Evolutionary conservation across 1,140 invertebrate species (phyloP), one percentile per base, ranked within the genome.

Genomic region (Pseudomyrmex cubaensis): DNA sequence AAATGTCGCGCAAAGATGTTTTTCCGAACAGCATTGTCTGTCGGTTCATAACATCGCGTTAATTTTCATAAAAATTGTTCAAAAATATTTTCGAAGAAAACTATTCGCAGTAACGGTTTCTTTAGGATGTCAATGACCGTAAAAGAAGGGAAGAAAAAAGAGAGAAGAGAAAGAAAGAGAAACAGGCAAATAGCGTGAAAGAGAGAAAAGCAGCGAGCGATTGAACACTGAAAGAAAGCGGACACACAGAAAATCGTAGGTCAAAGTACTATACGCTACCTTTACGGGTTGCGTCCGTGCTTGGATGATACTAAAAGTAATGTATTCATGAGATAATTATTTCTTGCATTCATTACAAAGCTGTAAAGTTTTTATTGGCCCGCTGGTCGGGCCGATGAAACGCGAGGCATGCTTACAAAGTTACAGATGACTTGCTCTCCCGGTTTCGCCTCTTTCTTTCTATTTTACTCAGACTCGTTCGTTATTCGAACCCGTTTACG

Each of bases 301-400:
- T 91, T 86, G 89, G 87, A 66, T 83, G 90, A 90, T 90, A 92
- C 85, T 92, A 93, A 93, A 93, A 92, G 86, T 93, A 93, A 93
- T 93, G 91, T 93, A 93, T 93, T 93, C 92, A 93, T 93, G 92
- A 93, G 92, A 93, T 93, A 93, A 93, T 93, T 93, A 93, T 93
- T 93, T 93, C 92, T 93, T 92, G 92, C 92, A 93, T 93, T 93
- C 91, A 92, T 93, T 92, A 93, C 87, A 80, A 67, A 63, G 90
- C 89, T 91, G 89, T 93, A 92, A 93, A 93, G 86, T 88, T 93
- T 93, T 93, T 93, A 93, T 92, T 91, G 87, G 90, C 69, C 35
- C 66, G 35, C 82, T 48, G 64, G 54, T 13, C 57, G 61, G 52
- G 52, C 78, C 56, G 70, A 83, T 57, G 52, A 87, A 87, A 64